Conservation (phyloP, 2,797 vertebrate genomes). For the Cynopterus sphinx region DNA sequence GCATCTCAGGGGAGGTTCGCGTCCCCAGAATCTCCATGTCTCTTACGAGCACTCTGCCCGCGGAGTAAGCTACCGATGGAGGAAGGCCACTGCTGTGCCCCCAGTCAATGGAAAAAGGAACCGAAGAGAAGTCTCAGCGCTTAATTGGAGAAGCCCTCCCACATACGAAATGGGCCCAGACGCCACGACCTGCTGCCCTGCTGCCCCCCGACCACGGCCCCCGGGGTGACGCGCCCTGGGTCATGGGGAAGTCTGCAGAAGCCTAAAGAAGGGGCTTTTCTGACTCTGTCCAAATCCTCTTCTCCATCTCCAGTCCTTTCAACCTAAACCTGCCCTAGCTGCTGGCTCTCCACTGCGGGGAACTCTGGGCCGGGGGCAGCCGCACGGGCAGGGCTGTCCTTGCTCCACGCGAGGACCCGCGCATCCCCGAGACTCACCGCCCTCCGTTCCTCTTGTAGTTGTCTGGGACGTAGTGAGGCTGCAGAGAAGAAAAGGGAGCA, state of each 20-base stretch:
- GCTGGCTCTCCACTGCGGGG: neutral
- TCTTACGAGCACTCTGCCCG: neutral
- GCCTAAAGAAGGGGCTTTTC: neutral
- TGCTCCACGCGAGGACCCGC: neutral
- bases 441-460: slow-evolving; percentile 99
- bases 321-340: neutral
- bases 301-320: neutral
- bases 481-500: slow-evolving; percentile 63
- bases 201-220: neutral
- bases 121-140: neutral
- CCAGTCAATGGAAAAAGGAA: neutral
- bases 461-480: slow-evolving; percentile 99
- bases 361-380: too few species aligned
- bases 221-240: neutral
- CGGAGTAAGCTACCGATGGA: neutral
- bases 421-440: slow-evolving; percentile 84
- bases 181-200: neutral
- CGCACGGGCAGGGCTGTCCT: too few species aligned
- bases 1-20: neutral
- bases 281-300: neutral
- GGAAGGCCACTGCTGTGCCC: neutral
- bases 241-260: neutral
- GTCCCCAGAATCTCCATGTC: neutral
- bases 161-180: neutral
- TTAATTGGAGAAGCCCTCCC: neutral